Evolutionary conservation across 2,888 invertebrate species (phyloP).

Genomic region (Chironomus riparius): DNA sequence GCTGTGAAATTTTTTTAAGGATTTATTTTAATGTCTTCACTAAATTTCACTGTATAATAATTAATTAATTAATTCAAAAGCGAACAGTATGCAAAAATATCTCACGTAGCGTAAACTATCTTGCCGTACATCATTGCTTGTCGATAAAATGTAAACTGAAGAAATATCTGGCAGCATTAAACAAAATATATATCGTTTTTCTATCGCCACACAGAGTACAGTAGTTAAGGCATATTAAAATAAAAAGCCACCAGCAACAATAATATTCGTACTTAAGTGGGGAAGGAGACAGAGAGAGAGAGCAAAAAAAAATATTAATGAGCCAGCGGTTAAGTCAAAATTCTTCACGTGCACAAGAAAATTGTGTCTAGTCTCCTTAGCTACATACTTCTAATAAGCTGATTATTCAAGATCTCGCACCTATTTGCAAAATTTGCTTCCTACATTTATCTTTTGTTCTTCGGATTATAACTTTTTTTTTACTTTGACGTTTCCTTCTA

Average conservation of each 20-base stretch:
- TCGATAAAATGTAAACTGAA: slow-evolving; percentile 10
- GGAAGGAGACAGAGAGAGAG: neutral
- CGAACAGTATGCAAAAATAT: neutral
- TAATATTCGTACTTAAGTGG: slow-evolving; percentile 5
- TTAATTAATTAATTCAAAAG: neutral
- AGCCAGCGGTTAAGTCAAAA: neutral
- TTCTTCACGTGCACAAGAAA: slow-evolving; percentile 12
- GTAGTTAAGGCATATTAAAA: neutral
- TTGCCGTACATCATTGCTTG: neutral
- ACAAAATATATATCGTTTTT: slow-evolving; percentile 19
- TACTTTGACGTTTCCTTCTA: too few species aligned
- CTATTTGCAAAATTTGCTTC: neutral
- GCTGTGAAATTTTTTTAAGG: too few species aligned
- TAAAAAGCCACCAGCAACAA: neutral
- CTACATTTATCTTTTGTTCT: slow-evolving; percentile 3
- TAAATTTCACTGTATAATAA: neutral
- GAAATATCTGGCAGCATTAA: slow-evolving; percentile 13
- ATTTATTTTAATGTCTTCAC: too few species aligned
- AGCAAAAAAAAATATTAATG: neutral
- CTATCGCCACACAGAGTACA: neutral
- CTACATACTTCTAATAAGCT: slow-evolving; percentile 14
- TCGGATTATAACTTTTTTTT: neutral
- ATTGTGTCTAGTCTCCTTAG: neutral
- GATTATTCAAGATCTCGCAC: slow-evolving; percentile 15
- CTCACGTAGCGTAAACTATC: neutral